These are phyloP conservation scores for Dipodomys ordii DNA, from an alignment of 2,113 vertebrate species.

Conservation along the genomic window DNA sequence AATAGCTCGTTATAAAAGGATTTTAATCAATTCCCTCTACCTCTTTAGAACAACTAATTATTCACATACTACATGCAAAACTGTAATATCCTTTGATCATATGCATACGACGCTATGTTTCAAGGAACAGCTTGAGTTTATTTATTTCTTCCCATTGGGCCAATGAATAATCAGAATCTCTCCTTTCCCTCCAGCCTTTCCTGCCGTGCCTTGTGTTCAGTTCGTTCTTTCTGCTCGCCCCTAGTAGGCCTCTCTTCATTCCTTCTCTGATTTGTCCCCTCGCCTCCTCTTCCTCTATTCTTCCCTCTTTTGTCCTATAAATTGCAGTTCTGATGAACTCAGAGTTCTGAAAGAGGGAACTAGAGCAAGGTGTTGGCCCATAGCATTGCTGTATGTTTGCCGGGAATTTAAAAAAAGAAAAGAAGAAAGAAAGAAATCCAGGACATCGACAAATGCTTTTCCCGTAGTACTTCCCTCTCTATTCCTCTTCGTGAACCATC, in stretches of 20 bases:
- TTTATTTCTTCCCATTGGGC: conserved; percentile 75
- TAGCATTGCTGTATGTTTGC: neutral
- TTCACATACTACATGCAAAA: conserved; percentile 81
- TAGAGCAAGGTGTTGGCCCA: accelerated
- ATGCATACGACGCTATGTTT: conserved; percentile 75
- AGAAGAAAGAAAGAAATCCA: too few relatives aligned
- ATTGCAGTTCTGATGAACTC: neutral
- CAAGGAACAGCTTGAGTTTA: conserved; percentile 77
- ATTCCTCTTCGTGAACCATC: neutral
- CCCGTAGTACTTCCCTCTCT: neutral
- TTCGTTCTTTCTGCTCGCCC: neutral
- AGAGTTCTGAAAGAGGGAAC: neutral
- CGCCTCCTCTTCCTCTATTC: too few relatives aligned
- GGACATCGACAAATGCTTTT: neutral
- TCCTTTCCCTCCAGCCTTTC: conserved; percentile 33
- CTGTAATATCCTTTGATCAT: conserved; percentile 72
- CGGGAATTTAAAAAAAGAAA: too few relatives aligned
- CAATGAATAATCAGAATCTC: conserved; percentile 78
- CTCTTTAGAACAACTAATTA: conserved; percentile 84
- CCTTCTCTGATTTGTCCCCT: too few relatives aligned
- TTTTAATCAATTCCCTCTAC: conserved; percentile 86
- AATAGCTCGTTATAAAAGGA: conserved; percentile 81
- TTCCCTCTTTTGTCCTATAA: neutral
- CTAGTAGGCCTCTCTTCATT: neutral
- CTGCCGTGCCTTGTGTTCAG: neutral